Percentiles rank a stretch among this genome's conserved stretches.
Evolutionary conservation across 2,888 invertebrate genomes (phyloP).

Genomic region (Tetragnatha montana): DNA sequence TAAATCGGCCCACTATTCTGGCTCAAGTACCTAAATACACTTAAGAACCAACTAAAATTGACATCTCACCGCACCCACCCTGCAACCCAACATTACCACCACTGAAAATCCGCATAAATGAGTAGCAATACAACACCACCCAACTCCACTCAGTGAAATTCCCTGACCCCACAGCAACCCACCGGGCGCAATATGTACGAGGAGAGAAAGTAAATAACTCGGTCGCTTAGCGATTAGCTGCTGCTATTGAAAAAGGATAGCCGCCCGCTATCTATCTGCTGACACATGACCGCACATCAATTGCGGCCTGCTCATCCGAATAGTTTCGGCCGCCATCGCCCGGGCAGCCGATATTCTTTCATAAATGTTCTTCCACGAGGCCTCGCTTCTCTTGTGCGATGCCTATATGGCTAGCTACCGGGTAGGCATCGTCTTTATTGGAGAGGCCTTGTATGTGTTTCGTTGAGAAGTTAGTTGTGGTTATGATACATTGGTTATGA

Average conservation of each 20-base stretch:
- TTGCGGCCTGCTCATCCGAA: conserved; percentile 57
- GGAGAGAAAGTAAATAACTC: conserved; percentile 45
- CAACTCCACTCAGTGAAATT: neutral
- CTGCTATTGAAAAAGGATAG: conserved; percentile 53
- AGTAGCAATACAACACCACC: no score
- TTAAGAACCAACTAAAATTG: no score
- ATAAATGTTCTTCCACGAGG: conserved; percentile 52
- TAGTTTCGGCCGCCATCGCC: conserved; percentile 46
- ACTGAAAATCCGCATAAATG: neutral
- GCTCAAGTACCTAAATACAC: no score
- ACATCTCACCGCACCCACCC: no score
- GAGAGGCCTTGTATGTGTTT: no score
- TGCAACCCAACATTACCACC: neutral
- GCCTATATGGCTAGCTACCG: no score
- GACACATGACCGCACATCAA: conserved; percentile 61
- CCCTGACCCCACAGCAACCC: conserved; percentile 1
- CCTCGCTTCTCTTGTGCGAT: conserved; percentile 40
- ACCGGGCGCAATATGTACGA: neutral
- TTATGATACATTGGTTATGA: no score
- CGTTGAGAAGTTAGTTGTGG: no score
- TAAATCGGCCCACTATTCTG: no score
- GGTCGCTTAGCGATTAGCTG: conserved; percentile 57
- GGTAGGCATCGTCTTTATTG: no score
- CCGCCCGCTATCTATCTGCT: conserved; percentile 30
- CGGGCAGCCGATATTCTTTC: conserved; percentile 59